Evolutionary conservation across 2,888 invertebrate species (phyloP).

Genomic region (Amphimallon solstitiale): DNA sequence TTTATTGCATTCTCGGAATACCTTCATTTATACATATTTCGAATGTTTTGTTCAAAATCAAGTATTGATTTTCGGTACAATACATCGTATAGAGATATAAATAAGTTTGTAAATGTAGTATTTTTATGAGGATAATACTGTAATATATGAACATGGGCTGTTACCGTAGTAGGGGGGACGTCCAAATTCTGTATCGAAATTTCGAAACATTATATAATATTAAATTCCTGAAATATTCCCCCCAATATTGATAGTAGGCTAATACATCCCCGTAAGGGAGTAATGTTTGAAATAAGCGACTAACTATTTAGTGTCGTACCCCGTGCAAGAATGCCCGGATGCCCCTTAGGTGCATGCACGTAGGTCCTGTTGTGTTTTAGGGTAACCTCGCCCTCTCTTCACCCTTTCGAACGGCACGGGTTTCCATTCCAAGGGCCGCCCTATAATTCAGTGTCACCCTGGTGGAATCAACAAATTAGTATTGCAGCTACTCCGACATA

Average conservation of each 20-base stretch:
- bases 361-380: background rate
- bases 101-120: too few relatives aligned
- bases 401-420: conserved; percentile 39
- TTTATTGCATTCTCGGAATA: too few relatives aligned
- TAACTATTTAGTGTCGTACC: conserved; percentile 46
- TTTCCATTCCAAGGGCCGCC: conserved; percentile 41
- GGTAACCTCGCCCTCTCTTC: conserved; percentile 12
- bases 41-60: too few relatives aligned
- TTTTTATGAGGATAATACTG: too few relatives aligned
- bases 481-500: conserved; percentile 63
- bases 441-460: conserved; percentile 64
- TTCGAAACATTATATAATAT: conserved; percentile 47
- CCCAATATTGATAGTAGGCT: conserved; percentile 47
- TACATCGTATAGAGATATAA: too few relatives aligned
- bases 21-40: too few relatives aligned
- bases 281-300: conserved; percentile 47
- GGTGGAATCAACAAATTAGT: conserved; percentile 65
- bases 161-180: too few relatives aligned
- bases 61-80: too few relatives aligned
- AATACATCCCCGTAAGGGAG: conserved; percentile 41
- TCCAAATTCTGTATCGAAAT: conserved; percentile 41
- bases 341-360: conserved; percentile 31
- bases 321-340: conserved; percentile 42
- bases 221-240: conserved; percentile 54
- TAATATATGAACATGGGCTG: too few relatives aligned